A percentile compares a stretch with the other conserved stretches of the same genome.
phyloP scores from a whole-genome alignment of 2,113 vertebrate genomes.

The Patagioenas fasciata region DNA sequence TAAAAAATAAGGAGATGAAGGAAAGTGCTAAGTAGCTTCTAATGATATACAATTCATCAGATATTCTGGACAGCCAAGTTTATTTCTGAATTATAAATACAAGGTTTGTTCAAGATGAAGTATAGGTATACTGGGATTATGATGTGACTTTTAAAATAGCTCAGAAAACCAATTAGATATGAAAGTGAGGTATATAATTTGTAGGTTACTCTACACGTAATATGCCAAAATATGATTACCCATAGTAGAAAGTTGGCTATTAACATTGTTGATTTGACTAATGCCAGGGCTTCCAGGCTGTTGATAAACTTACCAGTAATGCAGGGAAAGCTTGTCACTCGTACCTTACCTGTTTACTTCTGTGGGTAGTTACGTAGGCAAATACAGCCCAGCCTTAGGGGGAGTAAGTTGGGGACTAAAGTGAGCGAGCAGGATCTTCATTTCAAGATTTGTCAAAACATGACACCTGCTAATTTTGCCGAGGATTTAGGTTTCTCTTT shows the following conservation, averaged over 20 bases:
- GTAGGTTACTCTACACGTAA: not conserved
- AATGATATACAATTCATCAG: not conserved
- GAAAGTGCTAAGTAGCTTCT: not conserved
- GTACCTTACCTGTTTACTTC: not conserved
- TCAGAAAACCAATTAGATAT: not conserved
- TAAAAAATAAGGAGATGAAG: not conserved
- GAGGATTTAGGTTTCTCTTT: not conserved
- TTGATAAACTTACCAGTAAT: not conserved
- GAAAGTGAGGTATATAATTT: not conserved
- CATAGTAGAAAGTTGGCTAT: not conserved
- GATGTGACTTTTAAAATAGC: not conserved
- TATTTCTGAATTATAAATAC: not conserved
- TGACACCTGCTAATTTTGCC: not conserved
- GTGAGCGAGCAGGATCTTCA: not conserved
- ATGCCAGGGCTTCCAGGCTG: not conserved
- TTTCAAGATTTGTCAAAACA: not conserved
- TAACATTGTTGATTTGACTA: not conserved
- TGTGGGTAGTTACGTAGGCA: not conserved
- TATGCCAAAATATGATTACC: not conserved
- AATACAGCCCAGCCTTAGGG: not conserved
- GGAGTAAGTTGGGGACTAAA: not conserved
- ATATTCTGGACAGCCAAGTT: not conserved
- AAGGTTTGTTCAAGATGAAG: not conserved
- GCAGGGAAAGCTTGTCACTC: not conserved
- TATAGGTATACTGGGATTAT: not conserved